These are phyloP conservation scores for Cryptotis parvus DNA, from an alignment of 2,113 vertebrate species.

Conservation along the genomic window DNA sequence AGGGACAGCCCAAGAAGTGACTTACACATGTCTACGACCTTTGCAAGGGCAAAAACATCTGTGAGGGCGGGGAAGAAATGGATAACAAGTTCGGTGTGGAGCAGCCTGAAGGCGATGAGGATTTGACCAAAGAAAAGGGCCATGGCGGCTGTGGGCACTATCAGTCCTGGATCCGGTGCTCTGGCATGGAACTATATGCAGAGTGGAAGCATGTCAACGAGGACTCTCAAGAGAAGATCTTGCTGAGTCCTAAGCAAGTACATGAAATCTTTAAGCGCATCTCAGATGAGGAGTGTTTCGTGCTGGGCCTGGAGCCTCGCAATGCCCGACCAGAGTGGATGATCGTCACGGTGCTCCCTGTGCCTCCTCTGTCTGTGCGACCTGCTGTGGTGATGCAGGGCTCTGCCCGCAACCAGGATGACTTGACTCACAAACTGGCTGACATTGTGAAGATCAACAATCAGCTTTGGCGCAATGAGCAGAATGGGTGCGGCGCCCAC, in stretches of 20 bases:
- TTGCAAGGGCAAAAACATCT: constrained; percentile 98
- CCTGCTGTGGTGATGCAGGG: constrained; percentile 99
- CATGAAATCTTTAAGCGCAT: constrained; percentile 98
- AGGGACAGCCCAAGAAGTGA: constrained; percentile 95
- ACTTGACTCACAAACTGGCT: constrained; percentile 96
- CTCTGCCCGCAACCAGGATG: constrained; percentile 96
- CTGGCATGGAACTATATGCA: constrained; percentile 94
- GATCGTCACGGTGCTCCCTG: too few species aligned
- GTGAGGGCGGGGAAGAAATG: constrained; percentile 97
- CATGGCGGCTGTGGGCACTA: too few species aligned
- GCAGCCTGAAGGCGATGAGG: constrained; percentile 93
- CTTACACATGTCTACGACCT: constrained; percentile 94
- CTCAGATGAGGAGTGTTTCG: too few species aligned
- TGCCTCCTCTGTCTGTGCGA: too few species aligned
- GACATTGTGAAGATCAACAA: constrained; percentile 99
- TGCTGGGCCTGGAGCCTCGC: too few species aligned
- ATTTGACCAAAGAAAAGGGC: too few species aligned
- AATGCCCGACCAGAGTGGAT: too few species aligned
- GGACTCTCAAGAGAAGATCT: constrained; percentile 97
- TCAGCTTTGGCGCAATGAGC: constrained; percentile 95
- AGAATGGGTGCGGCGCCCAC: constrained; percentile 97
- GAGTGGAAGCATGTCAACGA: constrained; percentile 99
- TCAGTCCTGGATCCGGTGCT: constrained; percentile 94
- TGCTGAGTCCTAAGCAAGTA: constrained; percentile 95
- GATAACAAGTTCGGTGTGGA: constrained; percentile 98